phyloP scores from a whole-genome alignment of 2,113 vertebrate species.

The Eurypyga helias region DNA sequence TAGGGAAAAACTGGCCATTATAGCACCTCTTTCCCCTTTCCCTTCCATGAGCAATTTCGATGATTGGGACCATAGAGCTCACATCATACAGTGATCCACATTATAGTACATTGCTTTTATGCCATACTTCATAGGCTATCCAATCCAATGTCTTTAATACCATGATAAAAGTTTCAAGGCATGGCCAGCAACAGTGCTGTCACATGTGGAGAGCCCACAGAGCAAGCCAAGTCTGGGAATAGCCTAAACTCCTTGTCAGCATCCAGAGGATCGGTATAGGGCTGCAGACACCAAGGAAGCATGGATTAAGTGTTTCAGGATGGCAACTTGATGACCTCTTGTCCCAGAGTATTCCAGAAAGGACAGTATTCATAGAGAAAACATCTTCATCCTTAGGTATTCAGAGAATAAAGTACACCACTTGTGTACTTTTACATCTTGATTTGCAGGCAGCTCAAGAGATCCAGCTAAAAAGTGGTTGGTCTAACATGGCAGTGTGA shows the following conservation, averaged over 20 bases:
- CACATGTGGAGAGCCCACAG: background rate
- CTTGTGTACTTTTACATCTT: background rate
- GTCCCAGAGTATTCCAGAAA: background rate
- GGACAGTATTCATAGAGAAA: background rate
- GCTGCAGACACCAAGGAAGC: background rate
- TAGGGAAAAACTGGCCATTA: rapidly evolving
- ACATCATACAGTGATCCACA: background rate
- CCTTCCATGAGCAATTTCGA: background rate
- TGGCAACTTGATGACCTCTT: background rate
- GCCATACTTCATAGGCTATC: background rate
- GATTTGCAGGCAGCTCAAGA: background rate
- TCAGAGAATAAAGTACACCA: background rate
- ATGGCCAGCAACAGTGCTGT: background rate
- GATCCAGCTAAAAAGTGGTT: background rate
- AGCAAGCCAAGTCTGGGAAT: background rate
- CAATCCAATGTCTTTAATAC: background rate
- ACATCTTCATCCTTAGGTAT: background rate
- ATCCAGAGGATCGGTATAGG: too few species aligned
- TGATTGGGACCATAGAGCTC: background rate
- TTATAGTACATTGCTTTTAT: background rate
- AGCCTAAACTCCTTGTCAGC: background rate
- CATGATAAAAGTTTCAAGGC: background rate
- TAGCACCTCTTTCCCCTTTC: background rate
- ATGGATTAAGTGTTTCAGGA: background rate
- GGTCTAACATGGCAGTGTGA: background rate